Conservation (phyloP, 2,888 invertebrate genomes). For the Caenorhabditis becei region DNA sequence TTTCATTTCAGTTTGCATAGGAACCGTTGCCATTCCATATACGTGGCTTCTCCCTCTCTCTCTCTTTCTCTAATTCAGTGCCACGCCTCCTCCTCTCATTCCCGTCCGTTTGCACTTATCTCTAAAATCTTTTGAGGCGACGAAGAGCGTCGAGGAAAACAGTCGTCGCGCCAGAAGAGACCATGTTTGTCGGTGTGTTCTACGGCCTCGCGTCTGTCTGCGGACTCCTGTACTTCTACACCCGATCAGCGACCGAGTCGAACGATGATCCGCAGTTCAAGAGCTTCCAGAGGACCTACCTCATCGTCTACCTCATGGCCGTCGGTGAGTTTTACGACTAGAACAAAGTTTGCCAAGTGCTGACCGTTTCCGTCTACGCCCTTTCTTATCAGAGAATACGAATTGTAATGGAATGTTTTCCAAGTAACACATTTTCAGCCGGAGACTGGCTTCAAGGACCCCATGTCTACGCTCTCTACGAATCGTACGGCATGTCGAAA, state of each 20-base stretch:
- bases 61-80: slow-evolving; percentile 26
- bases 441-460: slow-evolving; percentile 85
- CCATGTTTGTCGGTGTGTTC: slow-evolving; percentile 72
- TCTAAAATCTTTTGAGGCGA: slow-evolving; percentile 28
- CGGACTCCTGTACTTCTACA: slow-evolving; percentile 82
- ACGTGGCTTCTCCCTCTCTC: slow-evolving; percentile 34
- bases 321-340: slow-evolving; percentile 82
- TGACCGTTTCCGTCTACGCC: too few species aligned
- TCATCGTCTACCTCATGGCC: slow-evolving; percentile 83
- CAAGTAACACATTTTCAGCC: slow-evolving; percentile 82
- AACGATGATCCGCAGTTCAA: slow-evolving; percentile 81
- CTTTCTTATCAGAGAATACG: not conserved
- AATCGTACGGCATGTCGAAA: slow-evolving; percentile 83
- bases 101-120: slow-evolving; percentile 19
- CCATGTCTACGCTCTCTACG: slow-evolving; percentile 84
- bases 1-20: slow-evolving; percentile 17
- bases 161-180: slow-evolving; percentile 7
- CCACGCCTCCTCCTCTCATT: slow-evolving; percentile 15
- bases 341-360: not conserved
- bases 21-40: slow-evolving; percentile 19
- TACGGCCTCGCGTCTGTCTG: slow-evolving; percentile 79
- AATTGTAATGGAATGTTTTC: too few species aligned
- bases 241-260: slow-evolving; percentile 66
- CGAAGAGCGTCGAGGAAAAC: slow-evolving; percentile 1
- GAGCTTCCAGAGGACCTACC: slow-evolving; percentile 83